Evolutionary conservation across 2,113 vertebrate genomes (phyloP).

Genomic region (Trinectes maculatus): DNA sequence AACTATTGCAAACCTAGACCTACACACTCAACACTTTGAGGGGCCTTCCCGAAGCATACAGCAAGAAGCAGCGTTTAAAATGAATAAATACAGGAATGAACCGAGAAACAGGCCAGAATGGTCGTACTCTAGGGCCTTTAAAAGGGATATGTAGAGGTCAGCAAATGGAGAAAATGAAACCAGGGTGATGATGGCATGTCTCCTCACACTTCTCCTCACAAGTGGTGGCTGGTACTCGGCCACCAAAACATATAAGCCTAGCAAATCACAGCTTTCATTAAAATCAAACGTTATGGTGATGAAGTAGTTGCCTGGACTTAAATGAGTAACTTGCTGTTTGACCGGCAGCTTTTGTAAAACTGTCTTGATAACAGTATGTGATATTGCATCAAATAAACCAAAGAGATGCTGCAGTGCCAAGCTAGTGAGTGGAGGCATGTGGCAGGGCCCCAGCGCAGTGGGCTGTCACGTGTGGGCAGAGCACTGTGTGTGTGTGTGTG

Average conservation of each 20-base stretch:
- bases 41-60: background rate
- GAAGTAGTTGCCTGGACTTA: background rate
- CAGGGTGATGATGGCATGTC: no score
- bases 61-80: background rate
- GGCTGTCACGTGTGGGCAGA: conserved; percentile 46
- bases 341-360: background rate
- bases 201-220: no score
- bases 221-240: no score
- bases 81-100: background rate
- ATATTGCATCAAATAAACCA: conserved; percentile 14
- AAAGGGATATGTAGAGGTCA: no score
- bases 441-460: conserved; percentile 49
- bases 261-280: background rate
- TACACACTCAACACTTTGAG: conserved; percentile 2
- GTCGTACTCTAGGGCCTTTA: no score
- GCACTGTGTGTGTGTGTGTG: conserved; percentile 18
- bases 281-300: background rate
- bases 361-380: conserved; percentile 17
- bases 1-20: conserved; percentile 10
- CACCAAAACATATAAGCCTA: background rate
- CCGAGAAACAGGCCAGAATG: no score
- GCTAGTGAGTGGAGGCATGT: conserved; percentile 55
- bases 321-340: background rate
- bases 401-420: conserved; percentile 22
- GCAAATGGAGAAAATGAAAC: no score